Base-by-base conservation (phyloP, 1,140 invertebrate genomes). In the Portunus trituberculatus region DNA sequence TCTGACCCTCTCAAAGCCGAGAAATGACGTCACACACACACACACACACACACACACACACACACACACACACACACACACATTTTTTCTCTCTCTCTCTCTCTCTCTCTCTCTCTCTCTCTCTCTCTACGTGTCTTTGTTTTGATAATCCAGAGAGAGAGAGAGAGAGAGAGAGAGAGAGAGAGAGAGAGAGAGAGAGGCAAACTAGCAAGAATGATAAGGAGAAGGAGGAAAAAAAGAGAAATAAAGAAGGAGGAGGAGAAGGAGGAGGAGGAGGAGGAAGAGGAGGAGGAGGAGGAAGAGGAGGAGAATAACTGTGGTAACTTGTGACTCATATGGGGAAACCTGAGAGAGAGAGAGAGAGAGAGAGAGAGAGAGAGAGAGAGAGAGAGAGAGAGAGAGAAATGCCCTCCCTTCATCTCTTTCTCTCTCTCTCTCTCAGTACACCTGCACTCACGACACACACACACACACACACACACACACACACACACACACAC, bases 341-440 rank as follows among this genome's bases (percentile, higher is more conserved):
- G 20, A 20, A 59, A n/a, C 12, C 12, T 7, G n/a, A 76, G n/a
- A 7, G 25, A n/a, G 20, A 76, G n/a, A n/a, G 67, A 76, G 20
- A 76, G 67, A 76, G 67, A 76, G 67, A 76, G 67, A 76, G 67
- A 76, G 67, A 76, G 67, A 76, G 67, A 76, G 67, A 76, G 67
- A 76, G 67, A 76, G 67, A 76, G 67, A 76, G 67, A 76, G 67
- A 76, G 67, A 76, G 67, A 76, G 67, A 76, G 67, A 76, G 67
- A 76, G 67, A 76, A n/a, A n/a, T 76, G 20, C 20, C 25, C 25
- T 20, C 20, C 25, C 67, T 76, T 20, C 67, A 76, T 76, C 52
- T 12, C 52, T 59, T 10, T 59, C 52, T 59, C 52, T 59, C 8
- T 59, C 52, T 59, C 52, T 59, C 52, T 76, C 67, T 76, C 20